Percentiles rank a stretch among this genome's conserved stretches.
Evolutionary conservation across 2,113 vertebrate genomes (phyloP).

Genomic region (Neodon shergylaensis): DNA sequence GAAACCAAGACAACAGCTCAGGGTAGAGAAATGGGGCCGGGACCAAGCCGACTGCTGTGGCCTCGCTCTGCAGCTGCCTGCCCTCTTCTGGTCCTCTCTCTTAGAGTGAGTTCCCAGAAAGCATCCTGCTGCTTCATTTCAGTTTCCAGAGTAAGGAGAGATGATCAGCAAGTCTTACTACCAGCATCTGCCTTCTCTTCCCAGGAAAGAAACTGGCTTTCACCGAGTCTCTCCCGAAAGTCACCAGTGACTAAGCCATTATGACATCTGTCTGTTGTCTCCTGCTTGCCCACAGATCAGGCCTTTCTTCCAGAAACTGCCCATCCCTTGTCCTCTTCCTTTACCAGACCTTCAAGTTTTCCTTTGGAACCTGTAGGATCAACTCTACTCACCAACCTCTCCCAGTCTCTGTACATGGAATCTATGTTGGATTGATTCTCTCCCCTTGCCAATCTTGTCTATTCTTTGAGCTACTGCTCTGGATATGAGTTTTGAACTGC

Average conservation of each 20-base stretch:
- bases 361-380: not conserved
- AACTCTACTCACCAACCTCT: not conserved
- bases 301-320: conserved; percentile 49
- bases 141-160: not conserved
- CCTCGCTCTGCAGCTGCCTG: not conserved
- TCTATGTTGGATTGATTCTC: not conserved
- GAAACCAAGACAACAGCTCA: conserved; percentile 60
- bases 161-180: not conserved
- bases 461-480: not conserved
- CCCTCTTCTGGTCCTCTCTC: not conserved
- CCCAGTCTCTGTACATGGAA: not conserved
- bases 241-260: conserved; percentile 65
- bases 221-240: conserved; percentile 37
- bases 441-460: not conserved
- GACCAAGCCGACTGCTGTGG: not conserved
- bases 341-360: not conserved
- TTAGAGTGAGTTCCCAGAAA: conserved; percentile 48
- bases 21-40: not conserved
- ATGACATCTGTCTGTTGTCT: conserved; percentile 54
- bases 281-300: not conserved
- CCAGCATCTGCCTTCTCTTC: not conserved
- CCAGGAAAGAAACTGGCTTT: conserved; percentile 25
- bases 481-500: not conserved
- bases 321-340: conserved; percentile 21
- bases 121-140: not conserved